A percentile compares a stretch with the other conserved stretches of the same genome.
These are phyloP conservation scores for Homarus americanus DNA, from an alignment of 1,140 invertebrate species.

Conservation along the genomic window DNA sequence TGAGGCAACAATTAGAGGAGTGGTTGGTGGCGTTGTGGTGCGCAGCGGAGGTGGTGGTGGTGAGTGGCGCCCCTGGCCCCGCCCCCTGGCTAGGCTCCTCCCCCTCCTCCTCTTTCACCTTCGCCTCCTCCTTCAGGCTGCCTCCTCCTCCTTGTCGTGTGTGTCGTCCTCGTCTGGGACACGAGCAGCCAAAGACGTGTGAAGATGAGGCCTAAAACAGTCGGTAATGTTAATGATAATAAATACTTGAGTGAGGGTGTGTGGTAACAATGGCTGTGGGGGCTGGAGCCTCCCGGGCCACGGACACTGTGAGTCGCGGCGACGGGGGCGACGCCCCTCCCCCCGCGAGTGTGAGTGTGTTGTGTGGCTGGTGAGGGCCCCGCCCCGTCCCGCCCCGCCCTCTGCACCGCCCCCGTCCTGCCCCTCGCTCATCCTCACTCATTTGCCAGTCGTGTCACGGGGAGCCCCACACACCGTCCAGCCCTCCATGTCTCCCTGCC, in stretches of 20 bases:
- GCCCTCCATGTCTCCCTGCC: slow-evolving; percentile 51
- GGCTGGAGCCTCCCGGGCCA: background rate
- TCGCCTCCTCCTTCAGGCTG: background rate
- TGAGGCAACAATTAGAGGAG: slow-evolving; percentile 20
- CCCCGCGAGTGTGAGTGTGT: slow-evolving; percentile 32
- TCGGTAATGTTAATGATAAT: background rate
- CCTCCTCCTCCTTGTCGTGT: background rate
- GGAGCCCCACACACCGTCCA: slow-evolving; percentile 38
- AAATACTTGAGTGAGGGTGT: background rate
- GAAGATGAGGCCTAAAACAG: background rate
- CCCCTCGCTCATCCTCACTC: slow-evolving; percentile 64
- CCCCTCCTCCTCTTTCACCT: slow-evolving; percentile 5
- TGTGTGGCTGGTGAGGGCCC: slow-evolving; percentile 46
- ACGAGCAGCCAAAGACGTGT: too few species aligned
- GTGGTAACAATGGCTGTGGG: background rate
- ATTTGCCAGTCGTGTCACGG: slow-evolving; percentile 72
- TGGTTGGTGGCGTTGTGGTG: background rate
- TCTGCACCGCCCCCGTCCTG: slow-evolving; percentile 12
- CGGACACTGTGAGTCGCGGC: slow-evolving; percentile 32
- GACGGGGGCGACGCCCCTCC: slow-evolving; percentile 69
- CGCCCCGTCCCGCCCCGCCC: slow-evolving; percentile 53
- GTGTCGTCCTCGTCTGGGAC: background rate
- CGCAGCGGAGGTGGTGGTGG: slow-evolving; percentile 26
- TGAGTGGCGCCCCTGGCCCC: slow-evolving; percentile 41
- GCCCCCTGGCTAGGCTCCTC: slow-evolving; percentile 32